Base-by-base conservation (phyloP, 23 tunicate genomes). In the Styela plicata region DNA sequence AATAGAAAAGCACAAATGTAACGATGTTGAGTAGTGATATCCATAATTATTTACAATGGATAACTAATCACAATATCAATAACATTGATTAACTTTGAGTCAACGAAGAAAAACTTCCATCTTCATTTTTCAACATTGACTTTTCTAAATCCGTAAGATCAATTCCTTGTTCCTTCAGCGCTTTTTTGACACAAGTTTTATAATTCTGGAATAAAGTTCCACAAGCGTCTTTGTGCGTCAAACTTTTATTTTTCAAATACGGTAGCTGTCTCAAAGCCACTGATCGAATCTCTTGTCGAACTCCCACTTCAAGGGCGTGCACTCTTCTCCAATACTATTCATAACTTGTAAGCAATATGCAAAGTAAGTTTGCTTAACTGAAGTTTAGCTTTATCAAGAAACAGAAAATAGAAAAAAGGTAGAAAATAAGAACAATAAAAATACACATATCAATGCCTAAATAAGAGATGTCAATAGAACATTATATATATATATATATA, bases 201-300 rank as follows among this genome's bases (percentile, higher is more conserved):
- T 96, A 96, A 20, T 82, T 88, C 74, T 91, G 69, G 63, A 88
- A 92, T 1, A 96, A n/a, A 21, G 91, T 94, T n/a, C 80, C 97
- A 78, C 99, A 96, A 23, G 74, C 70, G 61, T 91, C 86, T 24
- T 64, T 74, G 3, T 70, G 75, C 0, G 94, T 25, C 16, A 74
- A 25, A 25, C 37, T 83, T 2, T 91, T 86, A 18, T 90, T 89
- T 68, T 85, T 85, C 69, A 96, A 34, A 78, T 84, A n/a, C n/a
- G n/a, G n/a, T n/a, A 96, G 74, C 89, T 82, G 82, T 96, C 97
- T 24, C 99, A 73, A 68, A 96, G 91, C 99, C 99, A 96, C 35
- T 61, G 34, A 67, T 96, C 91, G 64, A 96, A 96, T 61, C 99
- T 91, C 34, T 91, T 86, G 74, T 96, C 99, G 80, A 91, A 96